These are phyloP conservation scores for Hydropsyche betteni DNA, from an alignment of 2,888 invertebrate species.

Conservation along the genomic window DNA sequence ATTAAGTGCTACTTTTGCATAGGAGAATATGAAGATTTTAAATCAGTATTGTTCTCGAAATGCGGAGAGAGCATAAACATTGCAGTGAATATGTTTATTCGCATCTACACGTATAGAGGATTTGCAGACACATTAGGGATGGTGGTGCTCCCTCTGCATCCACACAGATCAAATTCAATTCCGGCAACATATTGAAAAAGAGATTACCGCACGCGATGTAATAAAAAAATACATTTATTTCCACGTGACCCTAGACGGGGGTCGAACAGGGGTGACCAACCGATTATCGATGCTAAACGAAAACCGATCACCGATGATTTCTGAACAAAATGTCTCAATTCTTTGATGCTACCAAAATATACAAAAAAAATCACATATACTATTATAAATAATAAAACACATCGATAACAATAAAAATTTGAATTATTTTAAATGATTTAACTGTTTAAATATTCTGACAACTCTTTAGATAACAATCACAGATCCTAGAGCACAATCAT, in stretches of 20 bases:
- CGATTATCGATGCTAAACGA: background rate
- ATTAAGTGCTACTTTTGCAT: background rate
- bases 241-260: slow-evolving; percentile 14
- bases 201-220: slow-evolving; percentile 38
- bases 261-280: slow-evolving; percentile 13
- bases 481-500: background rate
- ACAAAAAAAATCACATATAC: background rate
- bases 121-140: slow-evolving; percentile 17
- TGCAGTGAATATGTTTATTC: background rate
- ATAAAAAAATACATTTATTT: slow-evolving; percentile 41
- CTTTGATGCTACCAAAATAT: background rate
- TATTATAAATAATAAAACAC: too few relatives aligned
- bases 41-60: too few relatives aligned
- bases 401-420: background rate
- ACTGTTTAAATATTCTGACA: background rate
- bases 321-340: too few relatives aligned
- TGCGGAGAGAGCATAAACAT: background rate
- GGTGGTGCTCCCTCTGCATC: background rate
- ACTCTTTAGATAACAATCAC: too few relatives aligned
- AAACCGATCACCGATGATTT: too few relatives aligned
- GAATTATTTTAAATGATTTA: background rate
- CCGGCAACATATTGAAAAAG: slow-evolving; percentile 40
- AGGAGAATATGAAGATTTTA: too few relatives aligned
- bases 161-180: slow-evolving; percentile 38
- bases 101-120: slow-evolving; percentile 16